Conservation (phyloP, 2,797 vertebrate genomes). For the Zenarchopterus dispar region DNA sequence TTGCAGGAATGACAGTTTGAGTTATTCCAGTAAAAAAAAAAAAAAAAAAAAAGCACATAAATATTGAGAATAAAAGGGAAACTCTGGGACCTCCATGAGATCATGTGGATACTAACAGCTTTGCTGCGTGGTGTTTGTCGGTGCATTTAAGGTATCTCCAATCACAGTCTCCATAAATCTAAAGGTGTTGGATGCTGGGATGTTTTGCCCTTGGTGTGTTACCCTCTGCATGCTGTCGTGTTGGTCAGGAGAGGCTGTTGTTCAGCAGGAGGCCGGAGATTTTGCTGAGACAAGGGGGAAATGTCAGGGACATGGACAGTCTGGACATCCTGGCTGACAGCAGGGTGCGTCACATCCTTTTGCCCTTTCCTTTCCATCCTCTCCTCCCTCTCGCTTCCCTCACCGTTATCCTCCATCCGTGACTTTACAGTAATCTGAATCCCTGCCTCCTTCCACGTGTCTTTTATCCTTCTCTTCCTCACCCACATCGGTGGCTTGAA, state of each 20-base stretch:
- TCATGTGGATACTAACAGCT: background rate
- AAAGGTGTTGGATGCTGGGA: conserved; percentile 10
- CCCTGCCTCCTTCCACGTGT: background rate
- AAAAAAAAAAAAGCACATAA: no score
- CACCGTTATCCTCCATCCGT: background rate
- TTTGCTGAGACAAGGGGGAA: conserved; percentile 60
- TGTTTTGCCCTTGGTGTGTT: conserved; percentile 32
- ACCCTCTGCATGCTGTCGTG: conserved; percentile 22
- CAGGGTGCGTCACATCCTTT: conserved; percentile 30
- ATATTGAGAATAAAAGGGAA: background rate
- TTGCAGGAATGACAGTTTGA: no score
- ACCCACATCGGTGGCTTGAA: conserved; percentile 40
- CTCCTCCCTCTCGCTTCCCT: background rate
- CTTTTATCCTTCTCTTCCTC: conserved; percentile 21
- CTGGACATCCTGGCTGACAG: conserved; percentile 54
- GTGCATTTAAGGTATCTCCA: background rate
- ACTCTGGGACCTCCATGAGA: background rate
- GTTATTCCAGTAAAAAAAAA: no score
- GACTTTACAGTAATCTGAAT: conserved; percentile 6
- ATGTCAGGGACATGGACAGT: conserved; percentile 47
- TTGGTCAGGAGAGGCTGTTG: conserved; percentile 8
- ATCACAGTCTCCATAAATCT: background rate
- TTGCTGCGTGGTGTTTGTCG: background rate
- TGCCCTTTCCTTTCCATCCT: background rate
- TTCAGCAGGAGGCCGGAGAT: conserved; percentile 52